Conservation (phyloP, 2,113 vertebrate species). For the Pan troglodytes region NHGRI_mPanTro3-v2.1_pri NC_072408.2:13577001-13577500, state of each 20-base stretch:
- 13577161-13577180: not conserved
- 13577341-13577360: not conserved
- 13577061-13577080: not conserved
- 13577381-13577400: not conserved
- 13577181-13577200: not conserved
- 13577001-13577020: not conserved
- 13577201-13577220: not conserved
- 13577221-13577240: not conserved
- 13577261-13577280: not conserved
- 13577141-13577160: not conserved
- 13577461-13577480: not conserved
- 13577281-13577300: not conserved
- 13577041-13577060: not conserved
- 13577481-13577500: not conserved
- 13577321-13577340: not conserved
- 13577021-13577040: not conserved
- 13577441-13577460: not conserved
- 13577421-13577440: not conserved
- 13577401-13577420: not conserved
- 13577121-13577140: not conserved
- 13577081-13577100: not conserved
- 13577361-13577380: not conserved
- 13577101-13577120: not conserved
- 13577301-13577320: not conserved
- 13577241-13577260: not conserved